Evolutionary conservation across 2,113 vertebrate genomes (phyloP).

Genomic region (Scatophagus argus): DNA sequence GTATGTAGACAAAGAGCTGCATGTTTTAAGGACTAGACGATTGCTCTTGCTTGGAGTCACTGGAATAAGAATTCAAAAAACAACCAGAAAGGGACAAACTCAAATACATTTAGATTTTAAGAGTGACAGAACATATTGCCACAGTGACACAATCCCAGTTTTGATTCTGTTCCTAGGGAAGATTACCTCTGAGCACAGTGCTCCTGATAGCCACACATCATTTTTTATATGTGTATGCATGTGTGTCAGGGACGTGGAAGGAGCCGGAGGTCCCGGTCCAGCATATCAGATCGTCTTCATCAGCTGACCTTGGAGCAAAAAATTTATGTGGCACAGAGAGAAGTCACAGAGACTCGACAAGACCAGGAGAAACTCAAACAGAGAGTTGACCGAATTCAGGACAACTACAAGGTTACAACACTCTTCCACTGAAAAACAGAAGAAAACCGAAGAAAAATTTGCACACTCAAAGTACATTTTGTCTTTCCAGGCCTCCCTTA

Average conservation of each 20-base stretch:
- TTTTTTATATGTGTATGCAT: neutral
- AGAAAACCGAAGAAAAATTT: neutral
- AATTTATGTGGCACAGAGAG: conserved; percentile 49
- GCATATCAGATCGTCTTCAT: conserved; percentile 17
- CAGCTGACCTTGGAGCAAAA: conserved; percentile 66
- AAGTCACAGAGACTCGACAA: conserved; percentile 35
- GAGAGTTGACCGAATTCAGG: conserved; percentile 42
- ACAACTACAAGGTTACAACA: conserved; percentile 53
- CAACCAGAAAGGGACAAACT: neutral
- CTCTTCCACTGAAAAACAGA: neutral
- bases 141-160: neutral
- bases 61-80: neutral
- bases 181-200: neutral
- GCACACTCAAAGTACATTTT: fast-evolving
- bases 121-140: no score
- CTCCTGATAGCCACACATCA: neutral
- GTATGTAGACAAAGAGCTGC: neutral
- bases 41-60: neutral
- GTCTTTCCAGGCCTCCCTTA: conserved; percentile 46
- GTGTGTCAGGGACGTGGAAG: conserved; percentile 28
- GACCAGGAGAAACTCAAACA: conserved; percentile 47
- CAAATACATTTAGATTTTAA: neutral
- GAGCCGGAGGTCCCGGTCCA: conserved; percentile 33
- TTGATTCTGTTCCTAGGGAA: neutral
- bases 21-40: neutral